Percentiles rank a stretch among this genome's conserved stretches.
Evolutionary conservation across 2,888 invertebrate genomes (phyloP).

Genomic region (Latrodectus elegans): DNA sequence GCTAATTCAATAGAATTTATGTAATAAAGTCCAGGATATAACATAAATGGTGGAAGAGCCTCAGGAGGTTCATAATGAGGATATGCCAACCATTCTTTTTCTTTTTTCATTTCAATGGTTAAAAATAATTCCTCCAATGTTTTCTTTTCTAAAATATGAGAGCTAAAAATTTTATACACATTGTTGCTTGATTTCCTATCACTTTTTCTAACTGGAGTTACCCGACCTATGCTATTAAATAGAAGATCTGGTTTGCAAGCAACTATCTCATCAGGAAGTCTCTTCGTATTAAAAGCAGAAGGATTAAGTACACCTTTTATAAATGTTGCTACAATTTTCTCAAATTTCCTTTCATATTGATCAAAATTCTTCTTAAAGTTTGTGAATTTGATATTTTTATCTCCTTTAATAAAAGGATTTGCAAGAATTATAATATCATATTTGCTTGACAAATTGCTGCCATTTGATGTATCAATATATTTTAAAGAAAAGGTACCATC

Average conservation of each 20-base stretch:
- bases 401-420: slow-evolving; percentile 77
- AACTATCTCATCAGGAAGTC: slow-evolving; percentile 75
- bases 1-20: slow-evolving; percentile 81
- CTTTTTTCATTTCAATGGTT: slow-evolving; percentile 73
- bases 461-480: slow-evolving; percentile 33
- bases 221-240: slow-evolving; percentile 76
- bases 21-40: slow-evolving; percentile 79
- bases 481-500: slow-evolving; percentile 29
- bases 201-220: slow-evolving; percentile 30
- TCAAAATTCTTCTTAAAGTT: slow-evolving; percentile 75
- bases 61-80: slow-evolving; percentile 77
- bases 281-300: slow-evolving; percentile 73
- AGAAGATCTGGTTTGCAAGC: slow-evolving; percentile 77
- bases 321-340: slow-evolving; percentile 79
- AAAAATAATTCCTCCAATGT: slow-evolving; percentile 77
- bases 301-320: slow-evolving; percentile 78
- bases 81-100: slow-evolving; percentile 79
- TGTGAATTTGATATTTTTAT: slow-evolving; percentile 76
- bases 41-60: slow-evolving; percentile 76
- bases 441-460: background rate
- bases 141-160: slow-evolving; percentile 75
- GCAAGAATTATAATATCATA: slow-evolving; percentile 80
- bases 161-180: slow-evolving; percentile 80
- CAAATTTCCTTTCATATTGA: slow-evolving; percentile 76
- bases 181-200: slow-evolving; percentile 67